Percentiles rank a stretch among this genome's conserved stretches.
Conservation (phyloP, 1,140 invertebrate genomes). For the Nylanderia fulva region DNA sequence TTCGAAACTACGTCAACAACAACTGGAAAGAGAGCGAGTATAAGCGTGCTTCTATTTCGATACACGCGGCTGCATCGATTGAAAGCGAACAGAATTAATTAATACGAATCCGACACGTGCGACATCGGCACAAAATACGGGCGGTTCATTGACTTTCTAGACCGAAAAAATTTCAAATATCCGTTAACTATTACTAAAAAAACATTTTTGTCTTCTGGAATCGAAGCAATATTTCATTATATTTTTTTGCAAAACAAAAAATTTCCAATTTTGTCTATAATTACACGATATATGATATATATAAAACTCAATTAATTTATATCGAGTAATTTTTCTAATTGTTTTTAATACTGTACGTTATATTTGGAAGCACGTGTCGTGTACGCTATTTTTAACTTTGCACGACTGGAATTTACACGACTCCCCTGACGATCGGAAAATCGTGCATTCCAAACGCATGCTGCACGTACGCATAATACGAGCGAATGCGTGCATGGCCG, state of each 20-base stretch:
- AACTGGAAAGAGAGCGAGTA: constrained; percentile 4
- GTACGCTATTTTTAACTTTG: constrained; percentile 25
- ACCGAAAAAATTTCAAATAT: constrained; percentile 13
- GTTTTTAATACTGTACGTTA: not conserved
- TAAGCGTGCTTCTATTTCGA: not conserved
- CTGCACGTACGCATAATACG: not conserved
- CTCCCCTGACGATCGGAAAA: constrained; percentile 10
- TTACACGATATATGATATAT: not conserved
- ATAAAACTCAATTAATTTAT: not conserved
- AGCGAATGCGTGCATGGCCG: constrained; percentile 13
- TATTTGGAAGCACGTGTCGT: constrained; percentile 4
- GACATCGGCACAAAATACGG: not conserved
- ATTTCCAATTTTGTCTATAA: not conserved
- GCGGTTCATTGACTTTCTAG: not conserved
- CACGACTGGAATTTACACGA: constrained; percentile 3
- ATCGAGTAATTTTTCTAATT: not conserved
- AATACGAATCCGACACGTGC: constrained; percentile 18
- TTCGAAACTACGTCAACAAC: not conserved
- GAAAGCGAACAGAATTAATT: constrained; percentile 35
- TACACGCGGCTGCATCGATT: constrained; percentile 17
- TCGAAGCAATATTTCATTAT: not conserved
- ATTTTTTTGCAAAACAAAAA: constrained; percentile 7
- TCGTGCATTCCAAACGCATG: not conserved
- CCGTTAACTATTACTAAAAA: not conserved
- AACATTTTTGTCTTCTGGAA: not conserved